Evolutionary conservation across 2,797 vertebrate genomes (phyloP), one percentile per base, ranked within the genome.

Genomic region (Gymnodraco acuticeps): DNA sequence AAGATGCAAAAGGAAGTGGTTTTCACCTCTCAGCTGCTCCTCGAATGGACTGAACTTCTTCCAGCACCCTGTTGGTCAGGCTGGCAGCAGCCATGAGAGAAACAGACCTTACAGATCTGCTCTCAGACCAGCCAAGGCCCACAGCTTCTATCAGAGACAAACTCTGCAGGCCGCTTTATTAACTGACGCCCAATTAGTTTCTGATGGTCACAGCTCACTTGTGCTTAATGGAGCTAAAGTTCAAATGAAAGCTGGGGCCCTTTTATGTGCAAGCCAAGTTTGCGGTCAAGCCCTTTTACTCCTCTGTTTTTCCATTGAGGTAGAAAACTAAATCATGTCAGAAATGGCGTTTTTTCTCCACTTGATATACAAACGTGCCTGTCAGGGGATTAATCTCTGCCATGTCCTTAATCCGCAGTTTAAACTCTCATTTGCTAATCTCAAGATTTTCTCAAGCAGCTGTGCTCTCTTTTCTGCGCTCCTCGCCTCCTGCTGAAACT

Each of bases 121-220:
- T 83, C 69, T 42, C 80, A 80, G 80, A 80, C 72, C 75, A 8
- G 86, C 88, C 87, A 80, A 85, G 63, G 48, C 68, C 62, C 20
- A 31, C 78, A 56, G 61, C 73, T 82, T 64, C 75, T 69, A 59
- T 10, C 64, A 16, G 50, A 60, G 62, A 90, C 87, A 90, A 85
- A 77, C 86, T 78, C 79, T 16, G 73, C 86, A 76, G 81, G 87
- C 81, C 1, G 54, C 85, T 80, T 77, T 86, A 93, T 84, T 87
- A 89, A 89, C 83, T 45, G 81, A 86, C 51, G 84, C 82, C 85
- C 92, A 92, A 93, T 94, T 93, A 92, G 93, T 87, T 91, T 84
- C 73, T 80, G 83, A 88, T 81, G 83, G 89, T 85, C 89, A 84
- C 89, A 88, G 88, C 88, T 90, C 76, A 0, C 82, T 87, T 80